Evolutionary conservation across 2,113 vertebrate genomes (phyloP).

Genomic region (Elephas maximus): DNA sequence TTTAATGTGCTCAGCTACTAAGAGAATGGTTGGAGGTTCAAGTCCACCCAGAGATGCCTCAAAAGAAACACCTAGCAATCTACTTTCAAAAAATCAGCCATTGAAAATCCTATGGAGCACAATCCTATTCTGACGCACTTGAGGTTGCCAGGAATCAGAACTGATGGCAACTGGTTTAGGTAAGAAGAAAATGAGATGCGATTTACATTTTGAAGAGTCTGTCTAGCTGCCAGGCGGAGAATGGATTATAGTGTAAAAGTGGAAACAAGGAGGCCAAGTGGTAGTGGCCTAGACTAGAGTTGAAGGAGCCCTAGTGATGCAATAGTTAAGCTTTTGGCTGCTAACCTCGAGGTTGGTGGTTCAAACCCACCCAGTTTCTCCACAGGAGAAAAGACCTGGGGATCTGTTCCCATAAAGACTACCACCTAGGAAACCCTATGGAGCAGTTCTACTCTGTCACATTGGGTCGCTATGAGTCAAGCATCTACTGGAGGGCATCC

Average conservation of each 20-base stretch:
- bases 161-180: background rate
- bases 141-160: background rate
- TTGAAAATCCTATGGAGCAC: background rate
- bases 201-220: background rate
- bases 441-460: background rate
- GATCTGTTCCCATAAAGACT: background rate
- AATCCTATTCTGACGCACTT: background rate
- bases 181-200: background rate
- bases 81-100: background rate
- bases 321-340: background rate
- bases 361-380: background rate
- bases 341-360: background rate
- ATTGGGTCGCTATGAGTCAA: background rate
- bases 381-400: background rate
- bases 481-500: background rate
- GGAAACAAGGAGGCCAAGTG: background rate
- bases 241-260: background rate
- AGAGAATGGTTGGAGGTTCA: background rate
- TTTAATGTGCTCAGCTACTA: background rate
- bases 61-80: background rate
- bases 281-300: background rate
- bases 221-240: background rate
- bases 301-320: background rate
- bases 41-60: background rate
- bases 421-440: background rate